phyloP scores from a whole-genome alignment of 2,888 invertebrate genomes.

The Ophonus ardosiacus region DNA sequence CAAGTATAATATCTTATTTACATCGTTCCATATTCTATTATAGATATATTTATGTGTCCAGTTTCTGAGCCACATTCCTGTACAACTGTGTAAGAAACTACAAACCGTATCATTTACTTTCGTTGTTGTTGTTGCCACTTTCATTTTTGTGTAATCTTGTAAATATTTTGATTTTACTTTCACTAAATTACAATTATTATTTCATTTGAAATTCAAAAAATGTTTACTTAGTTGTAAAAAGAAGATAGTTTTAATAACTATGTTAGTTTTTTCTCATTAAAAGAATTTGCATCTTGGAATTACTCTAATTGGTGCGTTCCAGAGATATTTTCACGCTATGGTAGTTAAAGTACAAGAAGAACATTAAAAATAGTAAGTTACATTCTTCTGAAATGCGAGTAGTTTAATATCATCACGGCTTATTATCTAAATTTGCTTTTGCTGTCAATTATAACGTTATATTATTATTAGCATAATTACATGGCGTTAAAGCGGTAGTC shows the following conservation, averaged over 20 bases:
- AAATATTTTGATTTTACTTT: neutral
- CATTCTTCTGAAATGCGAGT: neutral
- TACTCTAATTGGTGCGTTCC: neutral
- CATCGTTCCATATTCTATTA: conserved; percentile 28
- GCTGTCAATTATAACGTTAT: no score
- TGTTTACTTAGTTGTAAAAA: neutral
- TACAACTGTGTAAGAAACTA: neutral
- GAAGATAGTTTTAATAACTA: neutral
- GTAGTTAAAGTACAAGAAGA: neutral
- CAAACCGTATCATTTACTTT: neutral
- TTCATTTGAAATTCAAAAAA: neutral
- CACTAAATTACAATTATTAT: neutral
- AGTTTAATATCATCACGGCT: neutral
- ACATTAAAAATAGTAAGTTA: neutral
- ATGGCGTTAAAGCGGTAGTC: no score
- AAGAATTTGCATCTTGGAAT: neutral
- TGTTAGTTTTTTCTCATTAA: neutral
- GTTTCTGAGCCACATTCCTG: neutral
- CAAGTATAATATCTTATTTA: conserved; percentile 41
- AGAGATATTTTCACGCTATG: neutral
- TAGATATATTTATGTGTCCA: conserved; percentile 14
- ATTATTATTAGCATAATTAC: no score
- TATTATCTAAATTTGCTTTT: neutral
- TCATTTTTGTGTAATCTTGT: neutral
- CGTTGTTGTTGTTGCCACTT: neutral